Evolutionary conservation across 2,797 vertebrate genomes (phyloP), one percentile per base, ranked within the genome.

Genomic region (Echeneis naucrates): DNA sequence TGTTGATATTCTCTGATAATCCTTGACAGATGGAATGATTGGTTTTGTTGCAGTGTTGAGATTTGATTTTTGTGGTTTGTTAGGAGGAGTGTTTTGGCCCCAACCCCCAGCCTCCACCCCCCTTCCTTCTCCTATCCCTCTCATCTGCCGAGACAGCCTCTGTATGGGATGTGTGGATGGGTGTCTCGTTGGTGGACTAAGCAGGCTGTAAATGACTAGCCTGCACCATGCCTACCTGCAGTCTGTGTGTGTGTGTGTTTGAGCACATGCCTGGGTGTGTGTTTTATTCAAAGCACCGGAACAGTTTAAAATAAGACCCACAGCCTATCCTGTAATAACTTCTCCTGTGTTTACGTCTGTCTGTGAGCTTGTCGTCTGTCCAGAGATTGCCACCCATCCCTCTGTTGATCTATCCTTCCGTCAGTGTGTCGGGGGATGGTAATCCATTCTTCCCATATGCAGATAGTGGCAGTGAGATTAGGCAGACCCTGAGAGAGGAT

Each of bases 391-490:
- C 56, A 55, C 68, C 68, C 70, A 47, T 77, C 74, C 64, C 67
- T 69, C 35, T 5, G 17, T 82, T 82, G 74, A 59, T 72, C 73
- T 64, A 26, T 50, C 72, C 58, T 8, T 62, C 53, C n/a, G 45
- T 82, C 74, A n/a, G 65, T 72, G 68, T 42, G 61, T 80, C 40
- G 72, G 88, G 88, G 88, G 85, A 85, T 78, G 87, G 88, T 92
- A 91, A 92, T 92, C 90, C 90, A 85, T 89, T 86, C 80, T 77
- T 83, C 84, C 85, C 81, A 81, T 90, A 88, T 91, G 90, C 87
- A 88, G 88, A 92, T 92, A 81, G 87, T 47, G 84, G 78, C 16
- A 53, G 67, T 71, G 82, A 92, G 91, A 92, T 93, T 93, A 92
- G 82, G 81, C 84, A 88, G 87, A 90, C 90, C 90, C 88, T 70